These are phyloP conservation scores for Eilema sororculum DNA, from an alignment of 2,888 invertebrate genomes.

Conservation along the genomic window DNA sequence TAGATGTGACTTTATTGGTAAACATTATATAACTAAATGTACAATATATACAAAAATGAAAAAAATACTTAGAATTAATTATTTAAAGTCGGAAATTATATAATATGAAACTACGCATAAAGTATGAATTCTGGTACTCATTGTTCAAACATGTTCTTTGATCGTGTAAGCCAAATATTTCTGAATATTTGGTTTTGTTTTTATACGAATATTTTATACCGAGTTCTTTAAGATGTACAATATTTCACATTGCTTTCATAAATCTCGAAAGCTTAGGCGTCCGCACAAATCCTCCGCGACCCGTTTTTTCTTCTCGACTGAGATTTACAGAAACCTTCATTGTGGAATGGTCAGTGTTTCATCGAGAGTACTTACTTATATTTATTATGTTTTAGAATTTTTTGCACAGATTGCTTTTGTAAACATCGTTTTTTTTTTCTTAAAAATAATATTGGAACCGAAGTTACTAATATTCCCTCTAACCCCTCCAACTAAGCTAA, in stretches of 20 bases:
- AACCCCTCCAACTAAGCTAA: too few species aligned
- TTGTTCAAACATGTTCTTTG: background rate
- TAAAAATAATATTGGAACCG: too few species aligned
- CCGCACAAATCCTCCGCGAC: slow-evolving; percentile 20
- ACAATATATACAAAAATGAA: too few species aligned
- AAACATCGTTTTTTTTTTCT: too few species aligned
- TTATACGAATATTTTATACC: background rate
- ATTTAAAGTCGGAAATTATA: too few species aligned
- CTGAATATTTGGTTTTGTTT: background rate
- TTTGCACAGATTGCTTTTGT: too few species aligned
- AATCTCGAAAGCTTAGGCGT: slow-evolving; percentile 10
- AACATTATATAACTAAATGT: too few species aligned
- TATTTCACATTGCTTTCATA: slow-evolving; percentile 15
- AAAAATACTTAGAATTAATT: too few species aligned
- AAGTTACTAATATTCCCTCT: too few species aligned
- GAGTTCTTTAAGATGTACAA: slow-evolving; percentile 12
- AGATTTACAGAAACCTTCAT: slow-evolving; percentile 1
- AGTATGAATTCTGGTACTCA: too few species aligned
- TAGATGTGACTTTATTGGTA: too few species aligned
- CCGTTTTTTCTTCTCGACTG: slow-evolving; percentile 4
- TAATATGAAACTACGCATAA: too few species aligned
- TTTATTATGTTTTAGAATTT: background rate
- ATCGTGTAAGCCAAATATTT: background rate
- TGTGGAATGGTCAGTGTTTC: background rate
- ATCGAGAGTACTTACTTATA: background rate